These are phyloP conservation scores for Ormyrus pomaceus DNA, from an alignment of 2,888 invertebrate species.

Conservation along the genomic window DNA sequence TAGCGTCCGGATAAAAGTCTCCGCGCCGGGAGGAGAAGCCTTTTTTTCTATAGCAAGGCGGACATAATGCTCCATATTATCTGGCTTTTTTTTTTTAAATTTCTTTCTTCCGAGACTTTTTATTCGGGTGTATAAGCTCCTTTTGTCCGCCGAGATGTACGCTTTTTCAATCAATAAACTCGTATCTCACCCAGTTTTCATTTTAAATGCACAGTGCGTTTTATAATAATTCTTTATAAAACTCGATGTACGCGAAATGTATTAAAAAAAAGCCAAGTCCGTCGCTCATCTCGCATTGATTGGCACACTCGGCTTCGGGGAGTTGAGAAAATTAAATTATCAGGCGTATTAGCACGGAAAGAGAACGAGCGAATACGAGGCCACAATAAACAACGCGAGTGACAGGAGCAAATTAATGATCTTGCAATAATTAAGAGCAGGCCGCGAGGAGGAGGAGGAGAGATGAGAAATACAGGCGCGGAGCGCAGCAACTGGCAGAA, in stretches of 20 bases:
- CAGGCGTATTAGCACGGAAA: slow-evolving; percentile 3
- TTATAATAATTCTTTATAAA: no score
- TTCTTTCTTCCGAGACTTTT: no score
- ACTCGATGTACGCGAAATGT: no score
- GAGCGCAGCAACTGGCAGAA: slow-evolving; percentile 18
- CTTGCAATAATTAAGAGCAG: slow-evolving; percentile 52
- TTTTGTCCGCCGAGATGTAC: no score
- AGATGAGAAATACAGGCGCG: slow-evolving; percentile 43
- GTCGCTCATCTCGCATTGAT: no score
- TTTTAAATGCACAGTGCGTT: no score
- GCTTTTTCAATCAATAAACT: no score
- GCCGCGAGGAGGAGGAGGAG: slow-evolving; percentile 10
- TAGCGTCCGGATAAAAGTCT: slow-evolving; percentile 46
- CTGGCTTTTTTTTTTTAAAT: background rate
- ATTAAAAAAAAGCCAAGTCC: no score
- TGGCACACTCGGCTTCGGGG: background rate
- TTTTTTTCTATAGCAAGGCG: slow-evolving; percentile 1
- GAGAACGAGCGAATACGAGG: background rate
- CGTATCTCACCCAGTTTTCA: no score
- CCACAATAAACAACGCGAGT: slow-evolving; percentile 18
- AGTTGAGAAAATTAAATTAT: slow-evolving; percentile 41
- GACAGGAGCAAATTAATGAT: slow-evolving; percentile 50
- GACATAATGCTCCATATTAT: slow-evolving; percentile 5
- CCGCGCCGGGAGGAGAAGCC: background rate
- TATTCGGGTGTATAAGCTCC: no score